phyloP scores from a whole-genome alignment of 1,140 invertebrate genomes.

The Lutraria rhynchaena region DNA sequence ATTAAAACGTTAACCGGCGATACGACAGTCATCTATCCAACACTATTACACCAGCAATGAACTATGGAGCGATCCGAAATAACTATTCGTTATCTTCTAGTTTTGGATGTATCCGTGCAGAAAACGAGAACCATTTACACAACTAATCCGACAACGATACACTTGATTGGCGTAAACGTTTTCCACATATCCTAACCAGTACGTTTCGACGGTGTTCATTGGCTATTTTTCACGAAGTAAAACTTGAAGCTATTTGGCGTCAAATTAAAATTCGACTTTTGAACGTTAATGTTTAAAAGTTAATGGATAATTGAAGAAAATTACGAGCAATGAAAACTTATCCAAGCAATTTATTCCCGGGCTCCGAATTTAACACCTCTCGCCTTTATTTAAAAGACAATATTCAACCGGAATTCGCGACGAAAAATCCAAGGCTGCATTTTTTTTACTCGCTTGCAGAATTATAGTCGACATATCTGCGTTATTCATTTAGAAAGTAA shows the following conservation, averaged over 20 bases:
- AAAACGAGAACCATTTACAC: slow-evolving; percentile 13
- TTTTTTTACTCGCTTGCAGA: neutral
- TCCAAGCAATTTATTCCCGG: too few relatives aligned
- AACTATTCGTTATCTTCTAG: slow-evolving; percentile 11
- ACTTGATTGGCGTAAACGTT: slow-evolving; percentile 30
- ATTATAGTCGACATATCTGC: neutral
- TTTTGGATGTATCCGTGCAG: slow-evolving; percentile 20
- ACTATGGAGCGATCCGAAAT: slow-evolving; percentile 6
- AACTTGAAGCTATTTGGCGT: neutral
- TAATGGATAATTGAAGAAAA: neutral
- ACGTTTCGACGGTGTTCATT: slow-evolving; percentile 27
- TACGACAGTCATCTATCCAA: slow-evolving; percentile 1
- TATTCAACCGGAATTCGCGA: too few relatives aligned
- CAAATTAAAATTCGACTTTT: neutral
- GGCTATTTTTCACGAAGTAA: neutral
- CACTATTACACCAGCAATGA: slow-evolving; percentile 12
- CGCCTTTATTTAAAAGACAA: neutral
- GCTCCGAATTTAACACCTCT: neutral
- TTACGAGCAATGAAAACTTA: neutral
- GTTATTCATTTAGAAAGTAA: neutral
- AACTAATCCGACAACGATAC: slow-evolving; percentile 20
- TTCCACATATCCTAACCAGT: slow-evolving; percentile 18
- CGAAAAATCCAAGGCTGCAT: neutral
- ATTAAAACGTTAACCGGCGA: neutral
- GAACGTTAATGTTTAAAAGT: neutral